Evolutionary conservation across 2,888 invertebrate genomes (phyloP), one percentile per base, ranked within the genome.

Genomic region (Phortica okadai): DNA sequence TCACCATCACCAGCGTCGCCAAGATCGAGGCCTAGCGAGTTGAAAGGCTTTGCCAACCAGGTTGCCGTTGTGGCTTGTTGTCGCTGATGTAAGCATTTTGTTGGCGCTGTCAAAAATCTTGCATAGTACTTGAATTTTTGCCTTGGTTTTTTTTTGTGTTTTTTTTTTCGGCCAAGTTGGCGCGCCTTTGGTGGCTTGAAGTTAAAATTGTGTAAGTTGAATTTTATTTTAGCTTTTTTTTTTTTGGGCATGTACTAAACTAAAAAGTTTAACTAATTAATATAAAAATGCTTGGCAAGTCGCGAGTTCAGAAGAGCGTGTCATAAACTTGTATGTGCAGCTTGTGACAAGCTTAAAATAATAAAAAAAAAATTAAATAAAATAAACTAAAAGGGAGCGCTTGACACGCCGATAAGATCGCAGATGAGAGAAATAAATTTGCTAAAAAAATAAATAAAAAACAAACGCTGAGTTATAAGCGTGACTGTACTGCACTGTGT

Each of bases 1-100:
- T 78, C 82, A 81, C 76, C 73, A 77, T 59, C 74, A 11, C 73
- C 56, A 64, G 56, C 69, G 42, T 76, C 73, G 8, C 50, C 50
- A 62, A 16, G 62, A 25, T 21, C n/a, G 62, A 7, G 10, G 62
- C 50, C 50, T 21, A 62, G 50, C 44, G 45, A 69, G 69, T 50
- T 69, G 45, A 69, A 69, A 69, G 69, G 50, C 69, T 69, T 69
- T 69, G 70, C 70, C 45, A 21, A 21, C 8, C 16, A 4, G 10
- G 70, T 11, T 70, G 70, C 50, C 42, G 25, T 33, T 64, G 69
- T 69, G 44, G 69, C 25, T 33, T 50, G 21, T 72, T 54, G 70
- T 56, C 33, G 70, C 70, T 72, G 54, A 72, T 72, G 70, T 72
- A 72, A 72, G 56, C 70, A 72, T 72, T 72, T 72, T 72, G 70